These are phyloP conservation scores for Tetanocera ferruginea DNA, from an alignment of 2,888 invertebrate species.

Conservation along the genomic window DNA sequence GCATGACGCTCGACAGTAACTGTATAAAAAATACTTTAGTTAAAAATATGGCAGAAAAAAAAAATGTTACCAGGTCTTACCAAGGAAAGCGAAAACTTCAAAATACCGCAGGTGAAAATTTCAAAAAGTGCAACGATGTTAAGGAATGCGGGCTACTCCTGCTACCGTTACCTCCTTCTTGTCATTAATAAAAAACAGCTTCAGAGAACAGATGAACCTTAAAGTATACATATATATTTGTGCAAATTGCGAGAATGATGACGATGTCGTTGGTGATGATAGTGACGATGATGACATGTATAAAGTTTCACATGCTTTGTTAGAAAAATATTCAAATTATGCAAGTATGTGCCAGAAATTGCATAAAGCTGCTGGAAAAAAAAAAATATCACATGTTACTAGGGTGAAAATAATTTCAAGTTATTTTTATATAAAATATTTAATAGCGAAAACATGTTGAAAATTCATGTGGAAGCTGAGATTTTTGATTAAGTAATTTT, in stretches of 20 bases:
- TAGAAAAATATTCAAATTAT: neutral
- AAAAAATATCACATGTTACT: neutral
- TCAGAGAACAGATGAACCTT: neutral
- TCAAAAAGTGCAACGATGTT: neutral
- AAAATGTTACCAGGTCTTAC: too few species aligned
- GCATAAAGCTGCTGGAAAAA: neutral
- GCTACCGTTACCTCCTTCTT: neutral
- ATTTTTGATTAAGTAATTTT: too few species aligned
- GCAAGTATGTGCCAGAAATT: neutral
- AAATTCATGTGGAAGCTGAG: neutral
- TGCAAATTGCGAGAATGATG: neutral
- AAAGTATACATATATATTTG: neutral
- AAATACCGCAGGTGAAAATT: conserved; percentile 1
- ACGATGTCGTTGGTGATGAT: neutral
- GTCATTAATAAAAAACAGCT: neutral
- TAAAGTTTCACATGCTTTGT: neutral
- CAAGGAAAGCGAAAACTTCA: neutral
- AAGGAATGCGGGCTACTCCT: neutral
- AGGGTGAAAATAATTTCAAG: neutral
- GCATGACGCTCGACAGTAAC: conserved; percentile 11
- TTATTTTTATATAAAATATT: neutral
- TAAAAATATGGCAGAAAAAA: neutral
- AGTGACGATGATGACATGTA: neutral
- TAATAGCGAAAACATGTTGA: neutral
- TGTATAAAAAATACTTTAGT: conserved; percentile 3